These are phyloP conservation scores for Hiodon tergisus DNA, from an alignment of 2,113 vertebrate species.

Conservation along the genomic window DNA sequence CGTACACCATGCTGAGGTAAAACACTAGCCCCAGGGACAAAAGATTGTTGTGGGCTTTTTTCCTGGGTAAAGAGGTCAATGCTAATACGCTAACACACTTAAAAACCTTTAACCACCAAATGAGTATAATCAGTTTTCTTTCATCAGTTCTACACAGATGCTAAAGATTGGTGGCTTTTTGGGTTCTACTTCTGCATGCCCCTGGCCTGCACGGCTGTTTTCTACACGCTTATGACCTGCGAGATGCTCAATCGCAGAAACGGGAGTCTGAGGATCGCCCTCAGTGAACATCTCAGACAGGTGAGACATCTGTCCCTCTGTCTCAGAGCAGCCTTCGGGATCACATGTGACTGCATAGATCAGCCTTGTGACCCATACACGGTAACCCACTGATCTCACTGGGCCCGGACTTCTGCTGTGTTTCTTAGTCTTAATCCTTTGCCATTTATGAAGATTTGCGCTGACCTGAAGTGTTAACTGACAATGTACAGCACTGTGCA, in stretches of 20 bases:
- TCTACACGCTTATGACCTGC: constrained; percentile 88
- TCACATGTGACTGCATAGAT: background rate
- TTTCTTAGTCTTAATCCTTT: no score
- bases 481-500: no score
- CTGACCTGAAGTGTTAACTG: no score
- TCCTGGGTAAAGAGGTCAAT: background rate
- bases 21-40: background rate
- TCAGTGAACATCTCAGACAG: constrained; percentile 93
- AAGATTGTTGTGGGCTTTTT: background rate
- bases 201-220: constrained; percentile 76
- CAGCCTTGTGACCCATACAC: no score
- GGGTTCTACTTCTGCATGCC: constrained; percentile 93
- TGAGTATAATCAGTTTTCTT: background rate
- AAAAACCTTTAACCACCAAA: no score
- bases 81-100: no score
- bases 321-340: background rate
- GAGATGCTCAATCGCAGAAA: constrained; percentile 86
- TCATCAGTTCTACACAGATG: constrained; percentile 76
- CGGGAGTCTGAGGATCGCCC: constrained; percentile 76
- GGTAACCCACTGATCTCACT: no score
- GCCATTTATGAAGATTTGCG: no score
- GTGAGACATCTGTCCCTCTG: constrained; percentile 46
- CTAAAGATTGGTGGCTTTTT: constrained; percentile 96
- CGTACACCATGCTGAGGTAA: background rate
- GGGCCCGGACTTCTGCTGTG: no score